phyloP scores from a whole-genome alignment of 2,113 vertebrate species.

The Myodes glareolus region DNA sequence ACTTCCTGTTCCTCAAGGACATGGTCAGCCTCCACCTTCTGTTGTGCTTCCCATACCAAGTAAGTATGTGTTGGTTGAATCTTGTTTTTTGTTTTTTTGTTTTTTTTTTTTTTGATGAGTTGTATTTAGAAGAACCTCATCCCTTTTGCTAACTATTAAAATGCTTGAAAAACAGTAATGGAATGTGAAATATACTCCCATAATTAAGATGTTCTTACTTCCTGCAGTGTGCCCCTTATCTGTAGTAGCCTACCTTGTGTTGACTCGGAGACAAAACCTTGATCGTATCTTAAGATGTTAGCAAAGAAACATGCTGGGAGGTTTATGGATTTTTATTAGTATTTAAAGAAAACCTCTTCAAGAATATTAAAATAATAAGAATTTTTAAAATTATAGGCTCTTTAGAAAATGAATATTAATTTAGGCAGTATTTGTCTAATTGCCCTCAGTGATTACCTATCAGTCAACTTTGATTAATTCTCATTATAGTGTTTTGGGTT shows the following conservation, averaged over 20 bases:
- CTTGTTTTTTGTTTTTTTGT: neutral
- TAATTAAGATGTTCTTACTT: slow-evolving; percentile 37
- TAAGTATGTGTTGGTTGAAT: slow-evolving; percentile 82
- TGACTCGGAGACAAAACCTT: slow-evolving; percentile 30
- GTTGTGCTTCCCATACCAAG: slow-evolving; percentile 94
- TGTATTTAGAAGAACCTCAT: slow-evolving; percentile 14
- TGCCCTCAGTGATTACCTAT: neutral
- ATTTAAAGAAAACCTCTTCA: slow-evolving; percentile 42
- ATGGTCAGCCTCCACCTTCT: slow-evolving; percentile 91
- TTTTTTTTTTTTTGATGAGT: neutral
- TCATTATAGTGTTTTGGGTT: neutral
- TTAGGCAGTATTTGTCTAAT: neutral
- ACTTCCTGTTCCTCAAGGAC: slow-evolving; percentile 91
- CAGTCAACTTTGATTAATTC: neutral
- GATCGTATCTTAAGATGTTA: slow-evolving; percentile 33
- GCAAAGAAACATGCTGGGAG: neutral
- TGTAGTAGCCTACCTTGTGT: neutral
- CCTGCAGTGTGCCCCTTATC: slow-evolving; percentile 35
- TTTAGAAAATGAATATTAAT: slow-evolving; percentile 37
- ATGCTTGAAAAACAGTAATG: slow-evolving; percentile 40
- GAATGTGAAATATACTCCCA: slow-evolving; percentile 42
- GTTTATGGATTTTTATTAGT: slow-evolving; percentile 46
- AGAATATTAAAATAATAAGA: slow-evolving; percentile 26
- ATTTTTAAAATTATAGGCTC: neutral
- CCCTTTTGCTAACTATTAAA: slow-evolving; percentile 48